phyloP scores from a whole-genome alignment of 1,140 invertebrate species.

The Triops cancriformis region DNA sequence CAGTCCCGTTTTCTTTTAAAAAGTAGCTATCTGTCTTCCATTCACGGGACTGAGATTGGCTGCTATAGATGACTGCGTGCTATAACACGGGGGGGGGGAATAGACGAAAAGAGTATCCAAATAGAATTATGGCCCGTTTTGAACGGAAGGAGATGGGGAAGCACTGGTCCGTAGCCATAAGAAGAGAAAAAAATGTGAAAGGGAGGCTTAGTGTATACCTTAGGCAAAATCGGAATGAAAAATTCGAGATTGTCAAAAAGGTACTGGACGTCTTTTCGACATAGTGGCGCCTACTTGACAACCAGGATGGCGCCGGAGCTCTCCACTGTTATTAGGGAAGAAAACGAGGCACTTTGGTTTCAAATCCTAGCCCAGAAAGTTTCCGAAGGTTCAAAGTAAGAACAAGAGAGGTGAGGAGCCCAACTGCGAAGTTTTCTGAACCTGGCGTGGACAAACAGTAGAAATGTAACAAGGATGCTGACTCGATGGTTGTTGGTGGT shows the following conservation, averaged over 20 bases:
- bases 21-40: slow-evolving; percentile 10
- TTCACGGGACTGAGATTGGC: neutral
- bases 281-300: neutral
- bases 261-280: neutral
- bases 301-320: slow-evolving; percentile 1
- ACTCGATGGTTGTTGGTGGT: too few relatives aligned
- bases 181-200: neutral
- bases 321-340: slow-evolving; percentile 6
- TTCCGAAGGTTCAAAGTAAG: neutral
- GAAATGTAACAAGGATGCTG: neutral
- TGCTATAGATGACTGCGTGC: neutral
- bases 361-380: neutral
- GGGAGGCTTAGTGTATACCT: neutral
- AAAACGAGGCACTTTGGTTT: neutral
- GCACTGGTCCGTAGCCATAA: neutral
- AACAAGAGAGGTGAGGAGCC: neutral
- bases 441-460: neutral
- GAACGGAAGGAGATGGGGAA: neutral
- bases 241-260: neutral
- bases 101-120: too few relatives aligned
- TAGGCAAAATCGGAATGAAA: neutral
- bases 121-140: too few relatives aligned
- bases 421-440: neutral
- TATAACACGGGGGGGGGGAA: too few relatives aligned
- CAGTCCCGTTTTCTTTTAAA: slow-evolving; percentile 6